Percentiles rank a stretch among this genome's conserved stretches.
Conservation (phyloP, 1,140 invertebrate species). For the Polyergus mexicanus region DNA sequence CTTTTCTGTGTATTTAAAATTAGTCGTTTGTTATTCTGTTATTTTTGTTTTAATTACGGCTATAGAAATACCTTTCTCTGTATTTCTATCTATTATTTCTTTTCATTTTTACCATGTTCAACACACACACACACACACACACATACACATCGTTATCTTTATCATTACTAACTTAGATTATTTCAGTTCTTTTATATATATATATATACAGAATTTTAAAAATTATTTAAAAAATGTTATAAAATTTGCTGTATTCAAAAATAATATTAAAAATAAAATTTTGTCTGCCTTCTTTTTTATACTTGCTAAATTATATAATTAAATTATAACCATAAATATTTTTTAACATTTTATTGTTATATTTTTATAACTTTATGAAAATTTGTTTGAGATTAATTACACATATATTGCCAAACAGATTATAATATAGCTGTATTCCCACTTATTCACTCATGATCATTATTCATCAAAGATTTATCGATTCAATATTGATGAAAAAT, state of each 20-base stretch:
- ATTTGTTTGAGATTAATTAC: neutral
- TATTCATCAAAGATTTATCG: neutral
- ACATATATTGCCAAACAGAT: neutral
- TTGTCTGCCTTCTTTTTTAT: neutral
- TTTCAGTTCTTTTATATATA: neutral
- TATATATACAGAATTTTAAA: neutral
- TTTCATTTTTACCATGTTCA: too few relatives aligned
- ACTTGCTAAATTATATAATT: neutral
- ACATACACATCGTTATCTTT: too few relatives aligned
- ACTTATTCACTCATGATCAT: neutral
- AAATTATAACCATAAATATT: neutral
- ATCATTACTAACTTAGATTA: neutral
- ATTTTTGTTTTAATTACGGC: conserved; percentile 33
- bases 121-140: too few relatives aligned
- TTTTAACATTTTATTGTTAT: neutral
- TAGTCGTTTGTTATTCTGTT: conserved; percentile 18
- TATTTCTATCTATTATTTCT: neutral
- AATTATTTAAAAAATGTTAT: conserved; percentile 14
- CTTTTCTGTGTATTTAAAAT: conserved; percentile 46
- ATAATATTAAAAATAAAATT: neutral
- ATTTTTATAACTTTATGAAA: conserved; percentile 2
- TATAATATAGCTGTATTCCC: neutral
- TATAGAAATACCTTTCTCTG: neutral
- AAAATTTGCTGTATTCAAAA: neutral
- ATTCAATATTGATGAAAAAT: neutral